Conservation (phyloP, 1,140 invertebrate species). For the Maconellicoccus hirsutus region DNA sequence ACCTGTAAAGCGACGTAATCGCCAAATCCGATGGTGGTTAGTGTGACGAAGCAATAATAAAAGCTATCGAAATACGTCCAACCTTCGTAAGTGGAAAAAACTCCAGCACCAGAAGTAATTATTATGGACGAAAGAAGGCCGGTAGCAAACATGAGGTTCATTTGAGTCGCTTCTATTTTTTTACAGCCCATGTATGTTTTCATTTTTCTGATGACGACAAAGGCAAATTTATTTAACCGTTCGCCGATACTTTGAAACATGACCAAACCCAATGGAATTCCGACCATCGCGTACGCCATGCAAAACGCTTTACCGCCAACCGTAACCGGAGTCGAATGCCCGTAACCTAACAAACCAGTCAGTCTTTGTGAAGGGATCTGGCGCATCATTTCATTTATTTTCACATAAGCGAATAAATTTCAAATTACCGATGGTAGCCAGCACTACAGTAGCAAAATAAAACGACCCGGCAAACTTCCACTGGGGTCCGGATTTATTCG, state of each 20-base stretch:
- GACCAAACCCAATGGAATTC: slow-evolving; percentile 88
- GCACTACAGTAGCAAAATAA: slow-evolving; percentile 93
- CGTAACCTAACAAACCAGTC: slow-evolving; percentile 69
- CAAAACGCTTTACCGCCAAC: slow-evolving; percentile 86
- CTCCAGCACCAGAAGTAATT: slow-evolving; percentile 85
- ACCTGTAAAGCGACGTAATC: slow-evolving; percentile 64
- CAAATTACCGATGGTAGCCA: slow-evolving; percentile 82
- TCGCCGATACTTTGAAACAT: slow-evolving; percentile 98
- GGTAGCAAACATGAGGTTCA: slow-evolving; percentile 87
- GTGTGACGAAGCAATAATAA: slow-evolving; percentile 98
- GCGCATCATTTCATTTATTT: no score
- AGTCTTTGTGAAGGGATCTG: no score
- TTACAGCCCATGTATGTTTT: slow-evolving; percentile 51
- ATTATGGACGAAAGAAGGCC: slow-evolving; percentile 82
- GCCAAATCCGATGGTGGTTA: slow-evolving; percentile 89
- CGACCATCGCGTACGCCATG: slow-evolving; percentile 95
- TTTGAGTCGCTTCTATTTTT: slow-evolving; percentile 74
- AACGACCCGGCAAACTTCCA: slow-evolving; percentile 99
- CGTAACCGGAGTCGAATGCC: slow-evolving; percentile 88
- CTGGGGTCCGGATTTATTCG: slow-evolving; percentile 93
- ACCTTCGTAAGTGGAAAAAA: slow-evolving; percentile 88
- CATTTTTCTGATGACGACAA: slow-evolving; percentile 30
- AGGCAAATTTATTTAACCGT: slow-evolving; percentile 70
- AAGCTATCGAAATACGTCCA: slow-evolving; percentile 98
- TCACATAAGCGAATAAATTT: not conserved